Base-by-base conservation (phyloP, 2,888 invertebrate genomes). In the Scaptomyza polygonia region DNA sequence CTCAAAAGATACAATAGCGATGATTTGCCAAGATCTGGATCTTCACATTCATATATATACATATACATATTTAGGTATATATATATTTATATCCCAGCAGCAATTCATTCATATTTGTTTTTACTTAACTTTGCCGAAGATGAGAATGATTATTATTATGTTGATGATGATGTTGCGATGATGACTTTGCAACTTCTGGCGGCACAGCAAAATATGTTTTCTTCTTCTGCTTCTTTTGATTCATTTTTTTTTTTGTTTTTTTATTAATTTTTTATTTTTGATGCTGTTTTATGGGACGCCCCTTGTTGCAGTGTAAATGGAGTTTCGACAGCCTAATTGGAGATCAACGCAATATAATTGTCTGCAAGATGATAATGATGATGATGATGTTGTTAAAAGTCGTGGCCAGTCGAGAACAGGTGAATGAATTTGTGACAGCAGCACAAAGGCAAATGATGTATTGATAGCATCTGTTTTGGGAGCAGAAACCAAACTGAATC, bases 241-340 rank as follows among this genome's bases (percentile, higher is more conserved):
- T 36, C 36, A 36, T 7, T 36, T 36, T 12, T 49, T 48, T 32
- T 32, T 32, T 34, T 49, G 47, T 48, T 4, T 48, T 69, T 29
- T 59, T 59, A 53, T 66, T 21, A 44, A 57, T 65, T n/a, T 52
- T 65, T n/a, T 52, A 48, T 48, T 29, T 47, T 40, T 43, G 4
- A 25, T 21, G 57, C 14, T 36, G 59, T 73, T 81, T 80, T 76
- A 76, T 77, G 79, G 72, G 69, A 77, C 74, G 81, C 73, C 79
- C 73, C 79, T 68, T 42, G 81, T 69, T 81, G 81, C 82, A 77
- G 85, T 83, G 86, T 85, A 86, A 86, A 86, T 86, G 87, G 85
- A 86, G 85, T 83, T 87, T 87, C 87, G 86, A 87, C 86, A 86
- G 86, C 88, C 84, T 88, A 88, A 87, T 88, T 87, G 88, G 82